A percentile compares a stretch with the other conserved stretches of the same genome.
phyloP scores from a whole-genome alignment of 2,888 invertebrate species.

The Sesia apiformis region DNA sequence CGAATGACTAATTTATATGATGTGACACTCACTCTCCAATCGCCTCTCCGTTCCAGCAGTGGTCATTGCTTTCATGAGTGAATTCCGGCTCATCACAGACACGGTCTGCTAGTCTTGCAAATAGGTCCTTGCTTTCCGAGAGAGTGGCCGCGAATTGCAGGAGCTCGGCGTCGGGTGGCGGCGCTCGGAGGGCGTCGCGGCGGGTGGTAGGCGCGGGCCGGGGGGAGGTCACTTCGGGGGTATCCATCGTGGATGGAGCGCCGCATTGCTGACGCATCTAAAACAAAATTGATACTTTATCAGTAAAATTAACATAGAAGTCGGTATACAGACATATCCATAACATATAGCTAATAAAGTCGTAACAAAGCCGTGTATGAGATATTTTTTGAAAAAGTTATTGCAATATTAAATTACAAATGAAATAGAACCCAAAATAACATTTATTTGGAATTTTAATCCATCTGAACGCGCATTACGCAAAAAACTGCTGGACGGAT shows the following conservation, averaged over 20 bases:
- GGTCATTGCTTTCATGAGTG: slow-evolving; percentile 77
- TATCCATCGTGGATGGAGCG: slow-evolving; percentile 44
- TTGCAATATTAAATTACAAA: too few species aligned
- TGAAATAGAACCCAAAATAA: too few species aligned
- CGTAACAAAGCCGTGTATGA: too few species aligned
- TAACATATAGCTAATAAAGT: too few species aligned
- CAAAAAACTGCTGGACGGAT: too few species aligned
- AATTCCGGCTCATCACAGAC: slow-evolving; percentile 84
- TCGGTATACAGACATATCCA: too few species aligned
- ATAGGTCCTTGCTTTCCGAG: slow-evolving; percentile 86
- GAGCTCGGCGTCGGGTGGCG: slow-evolving; percentile 78
- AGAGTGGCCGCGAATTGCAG: slow-evolving; percentile 78
- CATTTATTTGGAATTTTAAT: too few species aligned
- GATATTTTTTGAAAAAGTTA: too few species aligned
- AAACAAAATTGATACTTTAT: background rate
- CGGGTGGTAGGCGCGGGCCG: slow-evolving; percentile 34
- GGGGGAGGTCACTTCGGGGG: slow-evolving; percentile 22
- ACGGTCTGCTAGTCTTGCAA: slow-evolving; percentile 85
- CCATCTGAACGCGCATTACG: too few species aligned
- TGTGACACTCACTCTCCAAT: slow-evolving; percentile 81
- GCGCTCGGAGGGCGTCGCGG: slow-evolving; percentile 67
- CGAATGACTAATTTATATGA: too few species aligned
- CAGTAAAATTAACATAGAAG: too few species aligned
- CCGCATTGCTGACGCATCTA: slow-evolving; percentile 64
- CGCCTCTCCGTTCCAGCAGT: slow-evolving; percentile 88